Percentiles rank a stretch among this genome's conserved stretches.
These are phyloP conservation scores for Rotaria magnacalcarata DNA, from an alignment of 2,888 invertebrate species.

Conservation along the genomic window DNA sequence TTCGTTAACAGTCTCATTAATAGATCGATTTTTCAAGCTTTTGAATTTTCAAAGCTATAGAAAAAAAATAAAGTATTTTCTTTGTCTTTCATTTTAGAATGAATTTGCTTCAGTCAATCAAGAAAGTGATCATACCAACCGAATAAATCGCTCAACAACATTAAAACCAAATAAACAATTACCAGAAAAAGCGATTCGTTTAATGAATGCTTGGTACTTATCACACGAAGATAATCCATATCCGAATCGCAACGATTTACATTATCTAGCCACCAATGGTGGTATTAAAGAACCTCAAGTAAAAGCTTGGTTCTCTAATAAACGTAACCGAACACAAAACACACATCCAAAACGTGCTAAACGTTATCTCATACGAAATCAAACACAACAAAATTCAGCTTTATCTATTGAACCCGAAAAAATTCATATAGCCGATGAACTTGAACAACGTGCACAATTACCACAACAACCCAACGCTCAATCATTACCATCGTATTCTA, in stretches of 20 bases:
- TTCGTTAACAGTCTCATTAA: no score
- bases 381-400: not conserved
- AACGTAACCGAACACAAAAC: slow-evolving; percentile 43
- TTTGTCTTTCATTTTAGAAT: not conserved
- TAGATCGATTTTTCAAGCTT: no score
- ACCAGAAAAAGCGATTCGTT: slow-evolving; percentile 43
- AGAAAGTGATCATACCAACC: not conserved
- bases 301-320: slow-evolving; percentile 46
- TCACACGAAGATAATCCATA: slow-evolving; percentile 41
- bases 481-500: not conserved
- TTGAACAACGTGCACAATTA: not conserved
- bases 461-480: not conserved
- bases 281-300: slow-evolving; percentile 44
- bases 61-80: not conserved
- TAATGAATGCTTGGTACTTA: slow-evolving; percentile 45
- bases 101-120: not conserved
- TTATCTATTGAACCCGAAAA: not conserved
- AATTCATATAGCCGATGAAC: slow-evolving; percentile 3
- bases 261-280: slow-evolving; percentile 39
- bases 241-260: slow-evolving; percentile 43
- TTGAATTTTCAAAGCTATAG: not conserved
- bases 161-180: slow-evolving; percentile 49
- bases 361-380: not conserved
- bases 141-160: not conserved
- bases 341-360: slow-evolving; percentile 39